phyloP scores from a whole-genome alignment of 2,888 invertebrate genomes.

The Eristalis tenax region DNA sequence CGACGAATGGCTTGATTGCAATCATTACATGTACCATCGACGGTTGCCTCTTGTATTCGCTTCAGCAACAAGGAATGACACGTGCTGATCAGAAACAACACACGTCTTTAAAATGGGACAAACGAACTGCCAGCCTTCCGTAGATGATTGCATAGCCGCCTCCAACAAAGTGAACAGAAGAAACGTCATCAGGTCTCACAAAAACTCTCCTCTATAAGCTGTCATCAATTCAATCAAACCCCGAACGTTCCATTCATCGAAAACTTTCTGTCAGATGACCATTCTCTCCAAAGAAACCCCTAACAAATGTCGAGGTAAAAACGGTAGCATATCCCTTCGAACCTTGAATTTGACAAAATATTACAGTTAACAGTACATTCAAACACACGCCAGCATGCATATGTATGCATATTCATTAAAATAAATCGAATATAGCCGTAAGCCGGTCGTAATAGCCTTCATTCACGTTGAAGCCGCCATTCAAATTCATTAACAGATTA shows the following conservation, averaged over 20 bases:
- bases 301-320: neutral
- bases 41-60: too few species aligned
- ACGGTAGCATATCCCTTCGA: neutral
- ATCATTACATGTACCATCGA: too few species aligned
- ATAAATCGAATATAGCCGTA: conserved; percentile 9
- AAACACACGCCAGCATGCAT: neutral
- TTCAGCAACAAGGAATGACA: too few species aligned
- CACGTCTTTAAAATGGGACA: too few species aligned
- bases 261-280: neutral
- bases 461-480: conserved; percentile 51
- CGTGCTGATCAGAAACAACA: too few species aligned
- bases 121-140: too few species aligned
- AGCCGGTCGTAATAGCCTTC: conserved; percentile 36
- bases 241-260: neutral
- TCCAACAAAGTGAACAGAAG: neutral
- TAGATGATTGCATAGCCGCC: neutral
- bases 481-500: conserved; percentile 60
- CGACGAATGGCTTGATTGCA: too few species aligned
- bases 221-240: neutral
- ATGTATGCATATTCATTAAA: conserved; percentile 12
- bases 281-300: neutral
- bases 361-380: neutral
- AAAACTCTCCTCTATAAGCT: neutral
- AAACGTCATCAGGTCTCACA: neutral
- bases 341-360: neutral